Evolutionary conservation across 2,113 vertebrate genomes (phyloP), one percentile per base, ranked within the genome.

Genomic region (Acrocephalus kingi): DNA sequence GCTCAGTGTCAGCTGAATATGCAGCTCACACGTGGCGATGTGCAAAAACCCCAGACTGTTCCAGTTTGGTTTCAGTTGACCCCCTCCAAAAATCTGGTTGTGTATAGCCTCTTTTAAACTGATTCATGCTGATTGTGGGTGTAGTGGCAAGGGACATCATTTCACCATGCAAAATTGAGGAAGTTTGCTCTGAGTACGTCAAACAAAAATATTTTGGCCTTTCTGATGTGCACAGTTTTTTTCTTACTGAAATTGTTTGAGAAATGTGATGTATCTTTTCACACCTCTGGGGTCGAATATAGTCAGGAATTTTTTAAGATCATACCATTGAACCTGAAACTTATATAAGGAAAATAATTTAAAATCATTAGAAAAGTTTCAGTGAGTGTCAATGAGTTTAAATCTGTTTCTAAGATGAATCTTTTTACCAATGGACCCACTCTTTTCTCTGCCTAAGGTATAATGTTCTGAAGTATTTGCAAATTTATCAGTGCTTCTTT

Each of bases 201-300:
- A 74, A 49, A 66, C 2, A 4, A 86, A 90, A 87, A 64, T 61
- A 31, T 52, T 87, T 66, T 73, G n/a, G 18, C 55, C n/a, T 83
- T 61, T 82, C 22, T 76, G 66, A 64, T 90, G 37, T 31, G 9
- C 31, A 17, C 2, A 15, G 17, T 12, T 41, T 54, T 68, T 69
- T 68, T 14, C 13, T 18, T 68, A 5, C 8, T 49, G n/a, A 64
- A 72, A 75, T 58, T 52, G 18, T 59, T 59, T 43, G 18, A 67
- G 55, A 77, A 71, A 68, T 63, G 12, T 16, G 13, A n/a, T 23
- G 21, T 7, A 51, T 10, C 2, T 72, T 72, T 79, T 79, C 23
- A 72, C 74, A 33, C 3, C 5, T 63, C 52, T 82, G 22, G 23
- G 55, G 30, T 7, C 0, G 0, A 91, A 68, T 7, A 27, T 22